A percentile compares a stretch with the other conserved stretches of the same genome.
Evolutionary conservation across 2,888 invertebrate genomes (phyloP).

Genomic region (Andrena trimmerana): DNA sequence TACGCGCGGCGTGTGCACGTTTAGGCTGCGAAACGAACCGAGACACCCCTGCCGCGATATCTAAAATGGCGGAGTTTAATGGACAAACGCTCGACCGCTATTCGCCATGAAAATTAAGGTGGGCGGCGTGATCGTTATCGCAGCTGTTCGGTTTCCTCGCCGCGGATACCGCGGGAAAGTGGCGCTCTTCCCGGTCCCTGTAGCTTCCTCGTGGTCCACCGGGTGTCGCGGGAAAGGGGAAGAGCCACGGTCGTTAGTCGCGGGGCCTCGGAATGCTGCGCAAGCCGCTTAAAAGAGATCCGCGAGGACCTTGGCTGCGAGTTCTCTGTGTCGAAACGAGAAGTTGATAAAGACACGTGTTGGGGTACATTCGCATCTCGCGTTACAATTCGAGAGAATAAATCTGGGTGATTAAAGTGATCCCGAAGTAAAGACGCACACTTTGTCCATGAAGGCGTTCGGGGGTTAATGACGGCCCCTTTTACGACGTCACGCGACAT

Average conservation of each 20-base stretch:
- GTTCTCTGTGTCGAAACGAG: background rate
- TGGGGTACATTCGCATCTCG: background rate
- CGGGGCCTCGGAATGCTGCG: too few relatives aligned
- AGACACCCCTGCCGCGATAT: slow-evolving; percentile 71
- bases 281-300: background rate
- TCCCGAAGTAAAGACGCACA: background rate
- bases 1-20: slow-evolving; percentile 51
- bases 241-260: background rate
- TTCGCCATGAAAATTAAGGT: slow-evolving; percentile 68
- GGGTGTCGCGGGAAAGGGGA: background rate
- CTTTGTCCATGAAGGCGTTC: slow-evolving; percentile 10
- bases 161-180: slow-evolving; percentile 30
- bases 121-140: slow-evolving; percentile 69
- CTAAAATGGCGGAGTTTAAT: slow-evolving; percentile 75
- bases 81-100: slow-evolving; percentile 67
- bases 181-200: background rate
- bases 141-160: slow-evolving; percentile 35
- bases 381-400: background rate
- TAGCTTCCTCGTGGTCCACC: background rate
- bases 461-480: slow-evolving; percentile 51
- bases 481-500: slow-evolving; percentile 59
- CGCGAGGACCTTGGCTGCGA: background rate
- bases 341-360: background rate
- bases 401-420: background rate
- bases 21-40: slow-evolving; percentile 73